These are phyloP conservation scores for Gasterosteus nipponicus DNA, from an alignment of 2,113 vertebrate genomes.

Conservation along the genomic window DNA sequence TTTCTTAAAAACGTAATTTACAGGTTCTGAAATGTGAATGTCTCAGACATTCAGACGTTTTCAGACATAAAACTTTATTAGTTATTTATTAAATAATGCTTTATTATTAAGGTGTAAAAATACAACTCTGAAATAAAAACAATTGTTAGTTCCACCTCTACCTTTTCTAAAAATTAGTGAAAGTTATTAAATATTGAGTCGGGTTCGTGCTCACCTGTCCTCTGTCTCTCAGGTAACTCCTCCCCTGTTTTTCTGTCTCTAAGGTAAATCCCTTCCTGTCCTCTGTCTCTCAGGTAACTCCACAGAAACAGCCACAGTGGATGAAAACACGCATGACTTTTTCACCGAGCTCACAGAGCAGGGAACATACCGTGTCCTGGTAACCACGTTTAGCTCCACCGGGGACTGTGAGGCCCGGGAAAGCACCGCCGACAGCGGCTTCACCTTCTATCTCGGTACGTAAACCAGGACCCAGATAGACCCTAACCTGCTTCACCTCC, in stretches of 20 bases:
- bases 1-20: too few species aligned
- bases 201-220: too few species aligned
- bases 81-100: too few species aligned
- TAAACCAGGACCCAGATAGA: not conserved
- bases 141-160: too few species aligned
- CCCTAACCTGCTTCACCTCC: not conserved
- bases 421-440: not conserved
- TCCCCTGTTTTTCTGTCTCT: not conserved
- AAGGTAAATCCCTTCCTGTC: slow-evolving; percentile 81
- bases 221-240: too few species aligned
- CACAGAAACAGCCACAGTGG: slow-evolving; percentile 86
- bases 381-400: slow-evolving; percentile 88
- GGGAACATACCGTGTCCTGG: slow-evolving; percentile 87
- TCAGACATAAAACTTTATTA: too few species aligned
- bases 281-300: slow-evolving; percentile 83
- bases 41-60: not conserved
- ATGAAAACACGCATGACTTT: slow-evolving; percentile 92
- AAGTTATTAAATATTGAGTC: too few species aligned
- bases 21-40: too few species aligned
- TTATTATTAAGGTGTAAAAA: too few species aligned
- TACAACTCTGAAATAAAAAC: too few species aligned
- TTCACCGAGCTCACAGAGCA: slow-evolving; percentile 88
- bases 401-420: slow-evolving; percentile 85
- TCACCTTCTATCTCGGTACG: slow-evolving; percentile 21
- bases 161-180: too few species aligned